Base-by-base conservation (phyloP, 2,113 vertebrate genomes). In the Sciurus niger region DNA sequence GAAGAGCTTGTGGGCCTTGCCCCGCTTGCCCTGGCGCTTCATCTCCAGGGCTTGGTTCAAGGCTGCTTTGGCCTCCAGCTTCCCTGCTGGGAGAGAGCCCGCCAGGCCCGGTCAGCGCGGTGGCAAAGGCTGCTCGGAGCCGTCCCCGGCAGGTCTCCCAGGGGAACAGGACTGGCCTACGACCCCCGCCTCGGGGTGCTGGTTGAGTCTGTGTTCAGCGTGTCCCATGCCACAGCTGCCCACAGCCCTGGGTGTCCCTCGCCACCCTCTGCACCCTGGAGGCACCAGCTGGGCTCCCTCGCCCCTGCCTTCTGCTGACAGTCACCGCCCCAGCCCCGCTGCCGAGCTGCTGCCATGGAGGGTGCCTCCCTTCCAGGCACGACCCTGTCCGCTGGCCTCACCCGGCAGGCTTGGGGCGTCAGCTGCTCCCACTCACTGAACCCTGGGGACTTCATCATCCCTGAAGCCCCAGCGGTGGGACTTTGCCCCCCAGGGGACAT, bases 1-100 rank as follows among this genome's bases (percentile, higher is more conserved):
- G 46, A 99, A 99, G 97, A 99, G 99, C 87, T 99, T 99, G 97
- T 99, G 99, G 8, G 99, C 99, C 55, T 99, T 99, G 79, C 99
- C 99, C 55, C 99, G 98, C 98, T 99, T 99, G 1, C 99, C 99
- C 73, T 99, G 98, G 68, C 99, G 99, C 96, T 99, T 99, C 99
- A 99, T 99, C 96, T 99, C 99, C 88, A 99, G 97, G 65, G 99
- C 99, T 97, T 99, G 99, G n/a, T 99, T 99, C 94, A 99, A 96
- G 1, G 99, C 99, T 0, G 99, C 99, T 97, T 96, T 99, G 85
- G 99, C 99, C 98, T 99, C 99, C 67, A 99, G 60, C 97, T 97
- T 97, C 83, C 98, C 98, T 88, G 99, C 99, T 99, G 98, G 78
- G 98, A 99, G 0, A 84, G 93, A 91, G 74, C 1, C 53, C 8